Percentiles rank a stretch among this genome's conserved stretches.
Conservation (phyloP, 37 sponge, comb jelly and placozoan genomes). For the Halichondria panicea region DNA sequence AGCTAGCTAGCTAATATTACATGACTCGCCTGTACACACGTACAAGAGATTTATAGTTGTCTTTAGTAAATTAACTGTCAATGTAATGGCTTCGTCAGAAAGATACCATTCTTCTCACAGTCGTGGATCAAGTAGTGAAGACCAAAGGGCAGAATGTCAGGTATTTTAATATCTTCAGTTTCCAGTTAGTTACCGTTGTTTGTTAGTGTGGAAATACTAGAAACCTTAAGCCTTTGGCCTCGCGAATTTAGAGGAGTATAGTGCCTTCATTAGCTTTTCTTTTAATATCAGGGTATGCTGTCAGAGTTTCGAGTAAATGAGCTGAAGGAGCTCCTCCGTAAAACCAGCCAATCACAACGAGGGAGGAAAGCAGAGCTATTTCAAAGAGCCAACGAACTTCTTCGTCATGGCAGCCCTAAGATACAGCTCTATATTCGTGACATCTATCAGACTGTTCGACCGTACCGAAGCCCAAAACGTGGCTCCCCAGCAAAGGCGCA, state of each 20-base stretch:
- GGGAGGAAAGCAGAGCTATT: slow-evolving; percentile 78
- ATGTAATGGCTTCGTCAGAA: too few species aligned
- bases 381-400: slow-evolving; percentile 32
- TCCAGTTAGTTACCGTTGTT: too few species aligned
- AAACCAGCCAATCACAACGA: slow-evolving; percentile 42
- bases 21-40: too few species aligned
- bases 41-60: too few species aligned
- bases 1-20: too few species aligned
- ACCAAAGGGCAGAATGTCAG: too few species aligned
- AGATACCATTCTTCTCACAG: too few species aligned
- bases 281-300: slow-evolving; percentile 38
- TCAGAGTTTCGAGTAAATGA: slow-evolving; percentile 72
- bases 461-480: not conserved
- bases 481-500: not conserved
- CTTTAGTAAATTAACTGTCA: too few species aligned
- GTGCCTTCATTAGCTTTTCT: not conserved
- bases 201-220: too few species aligned
- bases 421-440: slow-evolving; percentile 20
- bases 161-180: too few species aligned
- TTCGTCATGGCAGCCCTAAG: slow-evolving; percentile 25
- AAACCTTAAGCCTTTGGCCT: too few species aligned
- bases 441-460: slow-evolving; percentile 10
- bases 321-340: slow-evolving; percentile 71
- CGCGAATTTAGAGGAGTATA: not conserved
- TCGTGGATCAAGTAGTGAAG: too few species aligned